Base-by-base conservation (phyloP, 2,113 vertebrate species). In the Oplegnathus fasciatus region DNA sequence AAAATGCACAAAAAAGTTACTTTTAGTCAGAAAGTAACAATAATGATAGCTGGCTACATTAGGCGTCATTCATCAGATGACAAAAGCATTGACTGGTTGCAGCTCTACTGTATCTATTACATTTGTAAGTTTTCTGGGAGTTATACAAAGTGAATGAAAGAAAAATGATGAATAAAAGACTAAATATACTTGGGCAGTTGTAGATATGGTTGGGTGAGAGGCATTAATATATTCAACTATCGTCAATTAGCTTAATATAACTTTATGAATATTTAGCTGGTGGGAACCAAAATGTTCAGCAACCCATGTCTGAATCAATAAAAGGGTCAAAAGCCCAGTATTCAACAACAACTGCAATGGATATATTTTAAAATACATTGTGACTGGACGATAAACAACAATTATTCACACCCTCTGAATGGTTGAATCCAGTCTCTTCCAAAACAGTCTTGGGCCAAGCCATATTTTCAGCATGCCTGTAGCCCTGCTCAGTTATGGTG, bases 381-480 rank as follows among this genome's bases (percentile, higher is more conserved):
- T 15, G 26, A 70, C 61, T 73, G 14, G 11, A 30, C 37, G 32
- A 30, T 71, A 65, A 82, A 66, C 44, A 78, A 66, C 13, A 32
- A 60, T 66, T 42, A 57, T 50, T 40, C 52, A 78, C 40, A 67
- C 14, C 28, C 34, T 55, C 34, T 73, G 48, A 80, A 65, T 3
- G 34, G 9, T 77, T 44, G 34, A 57, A 9, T 14, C 15, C 14
- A 0, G 18, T 44, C 37, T 46, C 57, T 42, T 46, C 15, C 22
- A 50, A 40, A 78, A 74, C 9, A 37, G 10, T 79, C 3, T 50
- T 28, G 60, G 22, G 71, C 18, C 3, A 18, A 85, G 13, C 50
- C 58, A 15, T 50, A 84, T 58, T 84, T 57, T 14, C 65, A 73
- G 54, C 22, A 26, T 50, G 75, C 54, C 76, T 77, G 85, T 50